These are phyloP conservation scores for Crepidodera aurea DNA, from an alignment of 2,888 invertebrate genomes.

Conservation along the genomic window DNA sequence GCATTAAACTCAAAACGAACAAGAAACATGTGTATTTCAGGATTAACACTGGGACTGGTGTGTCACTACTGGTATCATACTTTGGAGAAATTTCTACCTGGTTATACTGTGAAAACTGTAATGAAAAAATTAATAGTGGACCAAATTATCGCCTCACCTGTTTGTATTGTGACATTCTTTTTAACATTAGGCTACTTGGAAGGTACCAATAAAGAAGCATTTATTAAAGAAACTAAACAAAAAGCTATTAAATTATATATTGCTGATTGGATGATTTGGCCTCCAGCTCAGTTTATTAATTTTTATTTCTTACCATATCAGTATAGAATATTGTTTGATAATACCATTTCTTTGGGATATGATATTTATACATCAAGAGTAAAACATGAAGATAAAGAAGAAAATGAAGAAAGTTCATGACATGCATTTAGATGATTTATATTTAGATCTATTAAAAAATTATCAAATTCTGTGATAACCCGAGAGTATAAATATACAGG, in stretches of 20 bases:
- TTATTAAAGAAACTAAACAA: constrained; percentile 72
- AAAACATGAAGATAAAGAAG: constrained; percentile 63
- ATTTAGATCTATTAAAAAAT: too few species aligned
- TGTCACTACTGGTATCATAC: constrained; percentile 88
- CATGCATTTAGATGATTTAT: too few species aligned
- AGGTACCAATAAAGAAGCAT: constrained; percentile 66
- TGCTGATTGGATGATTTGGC: constrained; percentile 94
- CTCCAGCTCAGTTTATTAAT: constrained; percentile 91
- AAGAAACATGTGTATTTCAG: constrained; percentile 79
- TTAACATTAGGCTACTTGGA: constrained; percentile 78
- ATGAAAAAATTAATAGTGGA: constrained; percentile 83
- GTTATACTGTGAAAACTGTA: constrained; percentile 70
- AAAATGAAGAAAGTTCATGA: not conserved
- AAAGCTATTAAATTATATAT: constrained; percentile 82
- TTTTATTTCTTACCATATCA: constrained; percentile 85
- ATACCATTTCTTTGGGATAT: constrained; percentile 83
- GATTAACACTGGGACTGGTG: constrained; percentile 77
- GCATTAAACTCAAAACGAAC: constrained; percentile 71
- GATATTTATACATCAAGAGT: constrained; percentile 86
- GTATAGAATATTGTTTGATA: constrained; percentile 88
- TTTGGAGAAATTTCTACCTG: constrained; percentile 77
- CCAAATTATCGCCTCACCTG: constrained; percentile 84
- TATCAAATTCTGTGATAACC: too few species aligned
- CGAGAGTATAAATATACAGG: too few species aligned
- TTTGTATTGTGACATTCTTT: constrained; percentile 81